These are phyloP conservation scores for Hydraecia micacea DNA, from an alignment of 2,888 invertebrate species.

Conservation along the genomic window DNA sequence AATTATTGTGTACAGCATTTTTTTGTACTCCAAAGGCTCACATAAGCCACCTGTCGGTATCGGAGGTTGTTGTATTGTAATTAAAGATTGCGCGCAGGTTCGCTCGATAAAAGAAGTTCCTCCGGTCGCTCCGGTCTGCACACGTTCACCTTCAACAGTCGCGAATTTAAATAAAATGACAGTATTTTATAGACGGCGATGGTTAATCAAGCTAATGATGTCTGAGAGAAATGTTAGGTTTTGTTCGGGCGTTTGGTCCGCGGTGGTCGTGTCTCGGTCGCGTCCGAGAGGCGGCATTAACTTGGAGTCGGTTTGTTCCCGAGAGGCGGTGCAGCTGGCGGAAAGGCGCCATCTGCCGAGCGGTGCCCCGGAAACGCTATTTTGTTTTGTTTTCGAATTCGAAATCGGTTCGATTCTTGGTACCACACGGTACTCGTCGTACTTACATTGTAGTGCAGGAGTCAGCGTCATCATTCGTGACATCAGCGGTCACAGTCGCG, in stretches of 20 bases:
- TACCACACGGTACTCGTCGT: conserved; percentile 49
- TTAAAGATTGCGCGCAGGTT: conserved; percentile 82
- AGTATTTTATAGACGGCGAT: conserved; percentile 66
- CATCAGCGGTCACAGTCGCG: conserved; percentile 76
- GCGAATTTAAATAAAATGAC: conserved; percentile 63
- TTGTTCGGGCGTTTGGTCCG: conserved; percentile 44
- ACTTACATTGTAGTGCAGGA: conserved; percentile 61
- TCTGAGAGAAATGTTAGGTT: conserved; percentile 44
- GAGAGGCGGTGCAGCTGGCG: conserved; percentile 86
- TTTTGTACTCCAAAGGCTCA: conserved; percentile 78
- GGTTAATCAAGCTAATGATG: conserved; percentile 49
- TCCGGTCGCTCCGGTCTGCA: conserved; percentile 70
- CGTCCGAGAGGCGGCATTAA: conserved; percentile 71
- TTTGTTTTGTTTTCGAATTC: conserved; percentile 85
- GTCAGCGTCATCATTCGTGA: conserved; percentile 58
- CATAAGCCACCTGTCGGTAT: conserved; percentile 87
- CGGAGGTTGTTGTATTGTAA: conserved; percentile 82
- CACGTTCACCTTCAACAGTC: conserved; percentile 82
- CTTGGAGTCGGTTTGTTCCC: conserved; percentile 73
- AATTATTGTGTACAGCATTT: conserved; percentile 87
- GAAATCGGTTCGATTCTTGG: conserved; percentile 77
- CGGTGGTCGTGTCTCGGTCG: conserved; percentile 22
- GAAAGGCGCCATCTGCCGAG: conserved; percentile 89
- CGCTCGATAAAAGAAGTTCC: conserved; percentile 75
- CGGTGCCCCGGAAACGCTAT: conserved; percentile 86